phyloP scores from a whole-genome alignment of 2,113 vertebrate species.

The Recurvirostra avosetta region DNA sequence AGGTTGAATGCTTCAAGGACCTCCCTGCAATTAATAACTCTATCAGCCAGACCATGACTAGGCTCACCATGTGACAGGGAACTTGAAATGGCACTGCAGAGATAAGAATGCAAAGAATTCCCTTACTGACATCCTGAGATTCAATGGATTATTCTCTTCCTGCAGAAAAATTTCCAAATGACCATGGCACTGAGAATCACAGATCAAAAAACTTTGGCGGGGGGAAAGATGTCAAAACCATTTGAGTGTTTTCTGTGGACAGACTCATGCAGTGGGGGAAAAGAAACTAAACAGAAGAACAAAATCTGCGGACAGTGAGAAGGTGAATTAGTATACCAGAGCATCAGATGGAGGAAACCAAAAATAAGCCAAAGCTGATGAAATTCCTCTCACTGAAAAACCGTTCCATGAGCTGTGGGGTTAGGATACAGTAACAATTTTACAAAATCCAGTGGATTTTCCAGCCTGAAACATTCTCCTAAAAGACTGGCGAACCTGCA shows the following conservation, averaged over 20 bases:
- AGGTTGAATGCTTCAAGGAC: constrained; percentile 94
- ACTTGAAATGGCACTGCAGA: constrained; percentile 83
- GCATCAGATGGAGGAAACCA: neutral
- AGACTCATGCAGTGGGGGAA: neutral
- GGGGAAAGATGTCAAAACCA: neutral
- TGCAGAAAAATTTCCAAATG: neutral
- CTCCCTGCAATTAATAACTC: constrained; percentile 95
- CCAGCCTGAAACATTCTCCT: neutral
- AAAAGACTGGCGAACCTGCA: neutral
- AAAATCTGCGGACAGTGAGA: neutral
- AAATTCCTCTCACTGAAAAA: neutral
- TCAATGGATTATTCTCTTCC: neutral
- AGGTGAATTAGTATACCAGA: neutral
- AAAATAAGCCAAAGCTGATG: neutral
- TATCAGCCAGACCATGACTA: constrained; percentile 90
- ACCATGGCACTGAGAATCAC: neutral
- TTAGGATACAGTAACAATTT: neutral
- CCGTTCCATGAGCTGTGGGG: neutral
- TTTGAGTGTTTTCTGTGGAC: neutral
- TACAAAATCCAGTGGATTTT: neutral
- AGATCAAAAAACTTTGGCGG: neutral
- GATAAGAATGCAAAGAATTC: constrained; percentile 37
- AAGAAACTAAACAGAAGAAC: neutral
- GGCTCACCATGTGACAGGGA: constrained; percentile 91
- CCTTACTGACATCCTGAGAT: constrained; percentile 5